Base-by-base conservation (phyloP, 2,888 invertebrate genomes). In the Therioaphis trifolii region DNA sequence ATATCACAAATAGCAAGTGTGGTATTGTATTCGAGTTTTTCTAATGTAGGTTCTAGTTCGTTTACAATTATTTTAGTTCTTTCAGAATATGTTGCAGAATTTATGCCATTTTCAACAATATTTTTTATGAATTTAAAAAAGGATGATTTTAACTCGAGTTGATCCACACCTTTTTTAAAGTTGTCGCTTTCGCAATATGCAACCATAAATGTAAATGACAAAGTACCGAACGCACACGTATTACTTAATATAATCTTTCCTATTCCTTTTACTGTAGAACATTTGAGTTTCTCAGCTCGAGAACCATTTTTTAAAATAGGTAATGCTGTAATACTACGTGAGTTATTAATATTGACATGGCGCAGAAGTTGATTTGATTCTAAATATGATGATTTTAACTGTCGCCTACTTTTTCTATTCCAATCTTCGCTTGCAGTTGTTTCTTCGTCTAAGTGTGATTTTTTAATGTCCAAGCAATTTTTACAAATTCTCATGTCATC, bases 221-320 rank as follows among this genome's bases (percentile, higher is more conserved):
- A 9, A 0, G 49, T 71, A 11, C 49, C 49, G 49, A 71, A 71
- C 1, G 49, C 46, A 71, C 71, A 71, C 24, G 55, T n/a, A 55
- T 55, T n/a, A 15, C 27, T 71, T 0, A 71, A 21, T 71, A 71
- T 49, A 9, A 71, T 49, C 29, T 71, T 71, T 0, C 71, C 71
- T 11, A 24, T 18, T 27, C 27, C 27, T 71, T 14, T 46, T 24
- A 71, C 27, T 18, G 21, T 71, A 27, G 24, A 71, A 18, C 71
- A 27, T 71, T 71, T 49, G 15, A 71, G 71, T 46, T 71, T 27
- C 14, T 46, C 27, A 49, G 49, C 71, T 71, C 71, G 12, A 27
- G 71, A 71, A 46, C 27, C 49, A 71, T 71, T 71, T 49, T 71
- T 71, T 27, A 69, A 69, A 0, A 69, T 7, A 15, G 69, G 69